Evolutionary conservation across 1,140 invertebrate genomes (phyloP).

Genomic region (Rhagoletis zephyria): DNA sequence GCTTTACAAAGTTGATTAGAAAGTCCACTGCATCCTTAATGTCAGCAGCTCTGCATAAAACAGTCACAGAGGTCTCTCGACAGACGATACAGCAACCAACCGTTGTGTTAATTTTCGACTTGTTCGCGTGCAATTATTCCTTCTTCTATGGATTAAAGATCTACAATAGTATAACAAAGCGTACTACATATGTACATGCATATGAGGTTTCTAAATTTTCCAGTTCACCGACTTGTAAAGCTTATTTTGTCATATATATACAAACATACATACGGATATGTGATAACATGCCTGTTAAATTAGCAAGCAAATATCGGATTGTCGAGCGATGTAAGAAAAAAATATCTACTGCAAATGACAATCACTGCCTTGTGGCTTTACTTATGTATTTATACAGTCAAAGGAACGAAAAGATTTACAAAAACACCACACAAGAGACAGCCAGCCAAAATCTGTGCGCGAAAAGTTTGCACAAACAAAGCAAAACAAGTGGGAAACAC

Average conservation of each 20-base stretch:
- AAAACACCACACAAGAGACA: background rate
- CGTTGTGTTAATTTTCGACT: too few species aligned
- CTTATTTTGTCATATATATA: background rate
- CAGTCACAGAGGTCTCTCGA: too few species aligned
- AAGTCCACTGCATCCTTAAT: too few species aligned
- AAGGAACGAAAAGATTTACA: background rate
- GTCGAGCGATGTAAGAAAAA: constrained; percentile 1
- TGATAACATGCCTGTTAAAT: constrained; percentile 19
- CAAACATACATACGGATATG: background rate
- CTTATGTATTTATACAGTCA: background rate
- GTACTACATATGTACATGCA: background rate
- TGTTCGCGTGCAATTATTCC: too few species aligned
- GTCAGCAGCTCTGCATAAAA: too few species aligned
- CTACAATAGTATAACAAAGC: too few species aligned
- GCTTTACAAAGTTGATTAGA: too few species aligned
- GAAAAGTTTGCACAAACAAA: background rate
- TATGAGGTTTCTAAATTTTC: background rate
- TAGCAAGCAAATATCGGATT: background rate
- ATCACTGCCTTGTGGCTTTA: background rate
- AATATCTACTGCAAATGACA: background rate
- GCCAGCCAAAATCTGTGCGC: background rate
- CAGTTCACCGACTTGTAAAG: constrained; percentile 28
- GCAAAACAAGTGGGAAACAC: background rate
- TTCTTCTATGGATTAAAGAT: too few species aligned
- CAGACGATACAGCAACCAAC: too few species aligned